Conservation (phyloP, 1,140 invertebrate species). For the Drosophila baimaii region DNA sequence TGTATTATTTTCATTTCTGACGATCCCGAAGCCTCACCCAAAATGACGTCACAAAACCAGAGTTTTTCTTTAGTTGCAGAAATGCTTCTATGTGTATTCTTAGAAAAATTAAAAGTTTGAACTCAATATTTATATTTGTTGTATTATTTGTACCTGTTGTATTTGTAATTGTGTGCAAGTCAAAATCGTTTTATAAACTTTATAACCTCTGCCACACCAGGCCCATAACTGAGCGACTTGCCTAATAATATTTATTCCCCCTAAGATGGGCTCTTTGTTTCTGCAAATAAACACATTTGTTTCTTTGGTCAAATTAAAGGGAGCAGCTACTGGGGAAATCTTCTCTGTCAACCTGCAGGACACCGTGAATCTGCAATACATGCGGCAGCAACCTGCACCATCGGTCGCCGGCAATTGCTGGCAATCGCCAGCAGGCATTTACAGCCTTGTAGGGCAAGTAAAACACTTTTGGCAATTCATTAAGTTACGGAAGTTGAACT, state of each 20-base stretch:
- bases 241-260: background rate
- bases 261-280: background rate
- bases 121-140: too few relatives aligned
- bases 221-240: background rate
- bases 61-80: too few relatives aligned
- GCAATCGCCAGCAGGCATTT: constrained; percentile 70
- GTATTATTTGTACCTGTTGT: too few relatives aligned
- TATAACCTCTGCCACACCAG: too few relatives aligned
- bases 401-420: constrained; percentile 1
- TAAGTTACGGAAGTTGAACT: constrained; percentile 85
- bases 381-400: constrained; percentile 7
- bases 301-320: constrained; percentile 30
- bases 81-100: too few relatives aligned
- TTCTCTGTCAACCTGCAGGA: background rate
- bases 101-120: too few relatives aligned
- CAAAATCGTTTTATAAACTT: too few relatives aligned
- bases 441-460: constrained; percentile 67
- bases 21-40: too few relatives aligned
- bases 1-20: too few relatives aligned
- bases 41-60: too few relatives aligned
- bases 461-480: constrained; percentile 84
- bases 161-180: too few relatives aligned
- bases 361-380: constrained; percentile 6
- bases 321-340: background rate
- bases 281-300: background rate